These are phyloP conservation scores for Graphium colonna DNA, from an alignment of 2,888 invertebrate genomes.

Conservation along the genomic window DNA sequence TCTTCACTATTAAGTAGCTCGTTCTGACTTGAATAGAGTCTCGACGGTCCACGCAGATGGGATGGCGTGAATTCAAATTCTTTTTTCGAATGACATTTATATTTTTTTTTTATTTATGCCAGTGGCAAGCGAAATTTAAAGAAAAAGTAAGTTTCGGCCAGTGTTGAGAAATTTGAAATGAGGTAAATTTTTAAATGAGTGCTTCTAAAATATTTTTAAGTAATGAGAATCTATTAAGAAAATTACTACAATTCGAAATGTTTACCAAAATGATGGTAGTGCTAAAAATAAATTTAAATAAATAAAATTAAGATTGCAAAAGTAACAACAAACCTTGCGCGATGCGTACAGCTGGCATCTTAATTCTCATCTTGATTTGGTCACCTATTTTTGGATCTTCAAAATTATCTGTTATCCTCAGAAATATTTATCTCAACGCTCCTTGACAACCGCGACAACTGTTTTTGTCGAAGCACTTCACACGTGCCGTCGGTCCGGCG, in stretches of 20 bases:
- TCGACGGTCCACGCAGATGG: slow-evolving; percentile 37
- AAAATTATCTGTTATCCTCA: slow-evolving; percentile 60
- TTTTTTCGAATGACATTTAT: slow-evolving; percentile 1
- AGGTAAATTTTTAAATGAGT: too few relatives aligned
- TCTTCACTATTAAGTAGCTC: slow-evolving; percentile 68
- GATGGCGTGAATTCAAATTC: slow-evolving; percentile 33
- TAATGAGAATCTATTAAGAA: too few relatives aligned
- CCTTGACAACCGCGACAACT: slow-evolving; percentile 52
- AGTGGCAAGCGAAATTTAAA: neutral
- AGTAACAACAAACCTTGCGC: slow-evolving; percentile 89
- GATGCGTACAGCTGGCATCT: slow-evolving; percentile 98
- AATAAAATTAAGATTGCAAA: too few relatives aligned
- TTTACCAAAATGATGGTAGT: too few relatives aligned
- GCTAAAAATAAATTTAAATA: too few relatives aligned
- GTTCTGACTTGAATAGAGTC: slow-evolving; percentile 61
- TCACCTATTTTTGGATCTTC: slow-evolving; percentile 78
- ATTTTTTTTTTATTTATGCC: neutral
- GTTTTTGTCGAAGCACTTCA: slow-evolving; percentile 66
- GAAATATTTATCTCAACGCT: slow-evolving; percentile 66
- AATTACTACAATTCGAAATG: too few relatives aligned
- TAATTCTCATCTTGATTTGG: slow-evolving; percentile 95
- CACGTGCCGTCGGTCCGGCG: slow-evolving; percentile 72
- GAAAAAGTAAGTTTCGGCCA: neutral
- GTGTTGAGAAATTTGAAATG: neutral
- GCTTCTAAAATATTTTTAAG: too few relatives aligned